These are phyloP conservation scores for Carollia perspicillata DNA, from an alignment of 2,113 vertebrate species.

Conservation along the genomic window DNA sequence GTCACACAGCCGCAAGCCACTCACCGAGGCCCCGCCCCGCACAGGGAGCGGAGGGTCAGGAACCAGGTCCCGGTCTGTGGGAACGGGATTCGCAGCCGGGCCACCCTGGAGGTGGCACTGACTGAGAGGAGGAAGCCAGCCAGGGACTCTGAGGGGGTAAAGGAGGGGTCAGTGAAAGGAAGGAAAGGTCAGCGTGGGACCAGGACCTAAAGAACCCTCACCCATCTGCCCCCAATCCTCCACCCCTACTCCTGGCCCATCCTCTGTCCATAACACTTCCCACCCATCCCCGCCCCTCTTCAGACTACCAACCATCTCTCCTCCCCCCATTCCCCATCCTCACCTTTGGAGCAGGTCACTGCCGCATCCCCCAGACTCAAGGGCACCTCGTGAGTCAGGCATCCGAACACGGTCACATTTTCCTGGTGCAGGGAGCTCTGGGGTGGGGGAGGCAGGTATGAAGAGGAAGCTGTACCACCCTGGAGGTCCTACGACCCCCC, in stretches of 20 bases:
- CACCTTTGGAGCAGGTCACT: slow-evolving; percentile 93
- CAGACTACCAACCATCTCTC: not conserved
- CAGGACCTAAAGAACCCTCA: not conserved
- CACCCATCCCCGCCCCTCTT: too few species aligned
- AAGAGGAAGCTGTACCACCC: not conserved
- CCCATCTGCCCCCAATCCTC: not conserved
- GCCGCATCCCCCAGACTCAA: slow-evolving; percentile 87
- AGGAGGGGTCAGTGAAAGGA: not conserved
- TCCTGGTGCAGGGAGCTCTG: slow-evolving; percentile 91
- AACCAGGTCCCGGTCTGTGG: slow-evolving; percentile 98
- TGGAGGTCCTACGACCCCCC: not conserved
- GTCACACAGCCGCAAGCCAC: not conserved
- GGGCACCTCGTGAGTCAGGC: slow-evolving; percentile 95
- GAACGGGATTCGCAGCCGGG: slow-evolving; percentile 93
- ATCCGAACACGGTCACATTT: slow-evolving; percentile 94
- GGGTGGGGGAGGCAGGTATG: not conserved
- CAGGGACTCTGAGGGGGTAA: slow-evolving; percentile 83
- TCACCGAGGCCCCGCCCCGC: slow-evolving; percentile 90
- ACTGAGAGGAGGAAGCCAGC: slow-evolving; percentile 91
- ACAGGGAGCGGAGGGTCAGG: slow-evolving; percentile 92
- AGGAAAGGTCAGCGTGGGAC: not conserved
- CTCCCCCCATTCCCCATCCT: not conserved
- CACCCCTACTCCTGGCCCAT: not conserved
- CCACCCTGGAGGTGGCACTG: slow-evolving; percentile 87
- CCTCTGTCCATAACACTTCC: not conserved